phyloP scores from a whole-genome alignment of 1,140 invertebrate species.

The Planococcus citri region DNA sequence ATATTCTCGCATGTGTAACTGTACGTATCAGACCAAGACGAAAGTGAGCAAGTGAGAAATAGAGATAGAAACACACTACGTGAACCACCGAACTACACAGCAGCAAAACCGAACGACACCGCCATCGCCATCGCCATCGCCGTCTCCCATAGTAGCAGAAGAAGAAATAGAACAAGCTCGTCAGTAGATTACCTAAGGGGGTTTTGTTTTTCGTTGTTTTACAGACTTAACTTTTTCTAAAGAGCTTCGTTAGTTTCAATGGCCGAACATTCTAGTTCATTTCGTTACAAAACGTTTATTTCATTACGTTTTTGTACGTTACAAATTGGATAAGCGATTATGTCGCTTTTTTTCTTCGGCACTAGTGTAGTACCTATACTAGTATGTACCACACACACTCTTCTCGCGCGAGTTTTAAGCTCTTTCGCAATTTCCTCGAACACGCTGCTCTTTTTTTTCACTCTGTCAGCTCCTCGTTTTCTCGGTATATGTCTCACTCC shows the following conservation, averaged over 20 bases:
- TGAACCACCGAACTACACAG: neutral
- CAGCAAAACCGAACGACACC: neutral
- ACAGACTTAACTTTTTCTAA: neutral
- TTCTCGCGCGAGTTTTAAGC: neutral
- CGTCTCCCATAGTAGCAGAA: no score
- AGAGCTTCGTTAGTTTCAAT: conserved; percentile 17
- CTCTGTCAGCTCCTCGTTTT: neutral
- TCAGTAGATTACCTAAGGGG: conserved; percentile 4
- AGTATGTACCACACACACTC: no score
- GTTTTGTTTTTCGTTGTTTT: neutral
- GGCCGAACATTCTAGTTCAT: conserved; percentile 18
- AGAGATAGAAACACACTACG: neutral
- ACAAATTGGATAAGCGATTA: conserved; percentile 19
- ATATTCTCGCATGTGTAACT: no score
- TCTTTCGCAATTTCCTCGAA: neutral
- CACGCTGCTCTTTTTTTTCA: neutral
- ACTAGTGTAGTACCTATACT: no score
- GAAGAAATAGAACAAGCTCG: neutral
- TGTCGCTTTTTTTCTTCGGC: conserved; percentile 11
- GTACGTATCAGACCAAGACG: no score
- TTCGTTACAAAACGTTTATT: conserved; percentile 20
- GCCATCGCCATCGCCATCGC: no score
- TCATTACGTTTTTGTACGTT: conserved; percentile 15
- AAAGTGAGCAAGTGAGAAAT: no score
- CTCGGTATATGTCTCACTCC: neutral